These are phyloP conservation scores for Laticauda laticaudata DNA, from an alignment of 2,113 vertebrate species.

Conservation along the genomic window DNA sequence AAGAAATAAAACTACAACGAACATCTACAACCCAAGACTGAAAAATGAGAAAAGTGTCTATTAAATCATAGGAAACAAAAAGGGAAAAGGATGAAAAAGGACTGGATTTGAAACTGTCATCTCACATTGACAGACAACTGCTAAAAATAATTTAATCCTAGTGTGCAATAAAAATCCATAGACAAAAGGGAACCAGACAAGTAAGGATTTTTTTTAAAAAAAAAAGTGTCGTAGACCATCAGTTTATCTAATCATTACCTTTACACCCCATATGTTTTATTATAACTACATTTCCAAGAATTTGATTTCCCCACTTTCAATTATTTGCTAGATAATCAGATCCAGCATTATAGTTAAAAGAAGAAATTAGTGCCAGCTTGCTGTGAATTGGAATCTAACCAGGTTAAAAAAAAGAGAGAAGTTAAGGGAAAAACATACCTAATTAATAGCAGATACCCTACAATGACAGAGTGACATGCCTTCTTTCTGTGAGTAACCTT, in stretches of 20 bases:
- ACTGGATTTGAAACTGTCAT: not conserved
- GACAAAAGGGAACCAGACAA: not conserved
- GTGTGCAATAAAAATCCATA: not conserved
- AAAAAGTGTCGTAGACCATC: not conserved
- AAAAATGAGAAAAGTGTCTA: not conserved
- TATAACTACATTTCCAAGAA: not conserved
- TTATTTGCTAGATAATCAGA: not conserved
- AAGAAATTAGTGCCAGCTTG: not conserved
- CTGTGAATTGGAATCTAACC: not conserved
- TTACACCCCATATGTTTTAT: not conserved
- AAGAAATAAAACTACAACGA: not conserved
- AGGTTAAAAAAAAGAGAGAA: not conserved
- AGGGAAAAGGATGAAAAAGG: not conserved
- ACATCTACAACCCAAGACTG: not conserved
- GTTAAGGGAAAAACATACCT: not conserved
- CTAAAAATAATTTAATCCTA: not conserved
- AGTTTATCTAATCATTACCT: not conserved
- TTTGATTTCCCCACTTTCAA: not conserved
- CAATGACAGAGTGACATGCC: not conserved
- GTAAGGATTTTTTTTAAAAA: not conserved
- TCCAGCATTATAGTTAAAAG: not conserved
- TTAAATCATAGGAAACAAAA: not conserved
- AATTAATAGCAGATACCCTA: not conserved
- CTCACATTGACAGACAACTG: not conserved
- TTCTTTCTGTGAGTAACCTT: not conserved